Base-by-base conservation (phyloP, 2,113 vertebrate genomes). In the Jaculus jaculus region DNA sequence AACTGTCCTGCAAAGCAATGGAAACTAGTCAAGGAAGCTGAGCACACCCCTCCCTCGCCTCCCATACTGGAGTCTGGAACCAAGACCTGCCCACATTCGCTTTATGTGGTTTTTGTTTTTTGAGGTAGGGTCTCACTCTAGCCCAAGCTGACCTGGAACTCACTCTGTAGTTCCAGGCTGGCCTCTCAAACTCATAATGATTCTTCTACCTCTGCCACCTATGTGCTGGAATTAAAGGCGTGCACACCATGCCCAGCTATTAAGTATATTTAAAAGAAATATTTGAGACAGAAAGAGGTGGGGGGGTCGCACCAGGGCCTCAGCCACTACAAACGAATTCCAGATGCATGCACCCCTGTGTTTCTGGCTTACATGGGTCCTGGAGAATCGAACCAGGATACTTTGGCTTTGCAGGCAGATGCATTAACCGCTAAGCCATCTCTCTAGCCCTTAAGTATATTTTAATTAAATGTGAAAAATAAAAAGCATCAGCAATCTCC, bases 1-100 rank as follows among this genome's bases (percentile, higher is more conserved):
- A 99, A 97, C 99, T 99, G 98, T 99, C 99, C 99, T 99, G 97
- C 88, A 98, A 98, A 68, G 74, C 91, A 98, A 94, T 98, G 89
- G 61, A 9, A 75, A 75, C 21, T 58, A 75, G 71, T 87, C 34
- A 87, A 47, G 23, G 47, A 2, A 9, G 9, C 20, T 30, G 66
- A 58, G 28, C 37, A 72, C 2, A 63, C 20, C 12, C 15, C 39
- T 58, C 5, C 5, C 51, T 24, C 3, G 81, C 26, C 66, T 4
- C 78, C 34, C 69, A 13, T 15, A 74, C 3, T 18, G 28, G 21
- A 85, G 74, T 47, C 34, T 47, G 20, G 51, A 90, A 82, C 58
- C 18, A 54, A 88, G 26, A 74, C 34, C 68, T 79, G 30, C 12
- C 78, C 39, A 88, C 3, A 87, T 69, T 77, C 81, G 79, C 32